These are phyloP conservation scores for Arrhopalites spinosus DNA, from an alignment of 2,888 invertebrate species.

Conservation along the genomic window DNA sequence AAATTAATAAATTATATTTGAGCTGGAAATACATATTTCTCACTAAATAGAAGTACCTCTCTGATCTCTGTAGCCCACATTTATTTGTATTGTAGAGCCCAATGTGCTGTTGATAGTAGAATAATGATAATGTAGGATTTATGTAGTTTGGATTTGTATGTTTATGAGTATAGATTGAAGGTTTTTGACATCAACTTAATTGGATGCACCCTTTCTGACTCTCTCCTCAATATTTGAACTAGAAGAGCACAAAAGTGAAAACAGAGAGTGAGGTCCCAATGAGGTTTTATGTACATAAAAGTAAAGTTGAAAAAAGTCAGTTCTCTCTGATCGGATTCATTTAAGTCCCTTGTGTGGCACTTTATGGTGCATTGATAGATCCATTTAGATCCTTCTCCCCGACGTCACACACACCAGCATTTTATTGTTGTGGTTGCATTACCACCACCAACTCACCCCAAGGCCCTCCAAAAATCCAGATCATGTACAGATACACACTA, in stretches of 20 bases:
- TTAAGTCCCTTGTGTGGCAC: conserved; percentile 33
- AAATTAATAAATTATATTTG: too few relatives aligned
- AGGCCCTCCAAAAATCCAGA: background rate
- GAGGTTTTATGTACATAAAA: background rate
- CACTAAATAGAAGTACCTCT: too few relatives aligned
- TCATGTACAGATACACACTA: background rate
- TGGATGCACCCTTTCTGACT: conserved; percentile 32
- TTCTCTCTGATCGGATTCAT: conserved; percentile 27
- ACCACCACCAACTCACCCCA: background rate
- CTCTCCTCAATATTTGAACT: conserved; percentile 3
- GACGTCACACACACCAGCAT: conserved; percentile 15
- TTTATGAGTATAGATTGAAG: background rate
- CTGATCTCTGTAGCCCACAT: too few relatives aligned
- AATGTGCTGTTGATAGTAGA: background rate
- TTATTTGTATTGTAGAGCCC: too few relatives aligned
- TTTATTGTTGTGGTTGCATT: conserved; percentile 11
- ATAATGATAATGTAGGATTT: conserved; percentile 22
- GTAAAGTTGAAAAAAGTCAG: conserved; percentile 26
- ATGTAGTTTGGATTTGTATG: conserved; percentile 16
- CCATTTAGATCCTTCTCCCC: conserved; percentile 34
- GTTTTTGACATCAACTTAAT: conserved; percentile 37
- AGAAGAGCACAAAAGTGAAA: background rate
- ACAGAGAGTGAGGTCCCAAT: background rate
- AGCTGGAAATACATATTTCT: too few relatives aligned
- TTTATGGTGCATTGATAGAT: conserved; percentile 39